phyloP scores from a whole-genome alignment of 2,888 invertebrate genomes.

The Zygogramma bicolorata region DNA sequence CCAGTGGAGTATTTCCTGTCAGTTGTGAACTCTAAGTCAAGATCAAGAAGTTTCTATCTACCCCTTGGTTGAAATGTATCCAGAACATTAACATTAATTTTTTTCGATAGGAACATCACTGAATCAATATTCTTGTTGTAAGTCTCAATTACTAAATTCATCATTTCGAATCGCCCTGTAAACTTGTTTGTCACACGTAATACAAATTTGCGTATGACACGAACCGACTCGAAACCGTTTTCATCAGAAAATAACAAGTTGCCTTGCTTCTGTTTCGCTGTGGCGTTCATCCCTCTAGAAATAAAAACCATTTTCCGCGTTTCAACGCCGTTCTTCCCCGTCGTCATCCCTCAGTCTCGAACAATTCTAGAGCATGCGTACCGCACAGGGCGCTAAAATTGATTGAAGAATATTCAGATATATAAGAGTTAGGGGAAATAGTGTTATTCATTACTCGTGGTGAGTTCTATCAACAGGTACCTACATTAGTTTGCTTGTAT shows the following conservation, averaged over 20 bases:
- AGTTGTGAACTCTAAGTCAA: too few species aligned
- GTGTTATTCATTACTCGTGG: constrained; percentile 44
- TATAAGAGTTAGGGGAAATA: constrained; percentile 49
- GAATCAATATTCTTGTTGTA: too few species aligned
- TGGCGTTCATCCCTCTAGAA: not conserved
- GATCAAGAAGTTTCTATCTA: too few species aligned
- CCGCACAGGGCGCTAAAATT: constrained; percentile 52
- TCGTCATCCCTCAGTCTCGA: constrained; percentile 15
- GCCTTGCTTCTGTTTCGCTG: not conserved
- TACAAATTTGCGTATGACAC: constrained; percentile 1
- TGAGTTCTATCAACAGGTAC: constrained; percentile 44
- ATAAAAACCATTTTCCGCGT: constrained; percentile 22
- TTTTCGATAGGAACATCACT: too few species aligned
- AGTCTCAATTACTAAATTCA: not conserved
- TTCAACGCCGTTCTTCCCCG: constrained; percentile 18
- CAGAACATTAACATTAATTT: too few species aligned
- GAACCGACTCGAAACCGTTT: not conserved
- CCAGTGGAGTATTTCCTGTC: too few species aligned
- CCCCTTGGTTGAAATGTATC: too few species aligned
- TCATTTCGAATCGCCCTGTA: not conserved
- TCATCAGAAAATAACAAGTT: not conserved
- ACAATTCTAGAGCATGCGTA: constrained; percentile 45
- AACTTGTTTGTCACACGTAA: not conserved
- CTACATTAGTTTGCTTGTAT: constrained; percentile 27
- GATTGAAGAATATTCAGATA: constrained; percentile 52